Evolutionary conservation across 2,797 vertebrate species (phyloP).

Genomic region (Bucorvus abyssinicus): DNA sequence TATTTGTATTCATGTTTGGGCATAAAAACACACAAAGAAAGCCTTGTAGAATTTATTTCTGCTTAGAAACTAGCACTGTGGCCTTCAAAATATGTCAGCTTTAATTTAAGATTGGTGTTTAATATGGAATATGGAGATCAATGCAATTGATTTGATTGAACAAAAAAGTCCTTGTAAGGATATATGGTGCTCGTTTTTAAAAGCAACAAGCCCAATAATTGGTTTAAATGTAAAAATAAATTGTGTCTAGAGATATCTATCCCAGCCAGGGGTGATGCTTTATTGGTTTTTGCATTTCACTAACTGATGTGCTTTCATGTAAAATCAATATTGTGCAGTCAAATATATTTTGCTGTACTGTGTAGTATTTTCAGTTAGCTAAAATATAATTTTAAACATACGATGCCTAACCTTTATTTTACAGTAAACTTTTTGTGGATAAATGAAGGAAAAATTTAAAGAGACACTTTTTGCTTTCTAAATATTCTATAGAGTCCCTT

Average conservation of each 20-base stretch:
- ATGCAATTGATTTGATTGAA: slow-evolving; percentile 74
- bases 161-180: slow-evolving; percentile 71
- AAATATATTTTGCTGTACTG: slow-evolving; percentile 73
- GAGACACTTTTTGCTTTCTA: slow-evolving; percentile 56
- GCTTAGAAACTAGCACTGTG: slow-evolving; percentile 34
- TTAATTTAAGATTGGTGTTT: slow-evolving; percentile 70
- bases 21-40: slow-evolving; percentile 53
- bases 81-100: slow-evolving; percentile 69
- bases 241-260: slow-evolving; percentile 71
- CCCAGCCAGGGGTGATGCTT: slow-evolving; percentile 62
- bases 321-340: slow-evolving; percentile 73
- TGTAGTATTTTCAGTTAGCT: slow-evolving; percentile 31
- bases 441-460: slow-evolving; percentile 58
- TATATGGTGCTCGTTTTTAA: slow-evolving; percentile 69
- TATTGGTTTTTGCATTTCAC: slow-evolving; percentile 76
- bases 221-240: slow-evolving; percentile 78
- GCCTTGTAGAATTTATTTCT: slow-evolving; percentile 55
- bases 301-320: slow-evolving; percentile 76
- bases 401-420: slow-evolving; percentile 54
- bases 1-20: slow-evolving; percentile 66
- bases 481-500: slow-evolving; percentile 60
- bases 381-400: slow-evolving; percentile 58
- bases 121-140: slow-evolving; percentile 72
- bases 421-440: slow-evolving; percentile 50
- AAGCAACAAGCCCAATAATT: slow-evolving; percentile 73